Percentiles rank a stretch among this genome's conserved stretches.
Evolutionary conservation across 2,797 vertebrate genomes (phyloP).

Genomic region (Carapus acus): DNA sequence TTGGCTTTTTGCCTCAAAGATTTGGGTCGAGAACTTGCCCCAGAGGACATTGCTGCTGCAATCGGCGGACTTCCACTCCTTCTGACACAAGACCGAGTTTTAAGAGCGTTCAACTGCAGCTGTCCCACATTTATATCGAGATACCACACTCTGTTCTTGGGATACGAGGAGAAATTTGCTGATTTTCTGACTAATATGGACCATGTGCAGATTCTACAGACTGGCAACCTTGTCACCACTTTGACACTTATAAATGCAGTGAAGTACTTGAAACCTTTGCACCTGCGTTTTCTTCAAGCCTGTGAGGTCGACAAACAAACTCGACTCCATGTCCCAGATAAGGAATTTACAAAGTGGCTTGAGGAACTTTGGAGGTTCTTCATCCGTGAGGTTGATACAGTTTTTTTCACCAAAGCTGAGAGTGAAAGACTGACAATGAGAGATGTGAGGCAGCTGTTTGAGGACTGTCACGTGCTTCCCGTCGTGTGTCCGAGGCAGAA

Average conservation of each 20-base stretch:
- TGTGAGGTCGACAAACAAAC: slow-evolving; percentile 42
- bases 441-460: slow-evolving; percentile 55
- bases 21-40: neutral
- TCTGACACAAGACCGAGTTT: slow-evolving; percentile 63
- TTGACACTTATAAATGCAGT: slow-evolving; percentile 52
- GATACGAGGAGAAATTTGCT: slow-evolving; percentile 54
- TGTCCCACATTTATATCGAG: slow-evolving; percentile 53
- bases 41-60: fast-evolving
- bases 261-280: slow-evolving; percentile 44
- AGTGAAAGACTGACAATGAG: slow-evolving; percentile 23
- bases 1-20: slow-evolving; percentile 60
- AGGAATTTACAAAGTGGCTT: slow-evolving; percentile 46
- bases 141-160: slow-evolving; percentile 50
- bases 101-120: slow-evolving; percentile 56
- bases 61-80: slow-evolving; percentile 67
- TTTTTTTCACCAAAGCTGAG: neutral
- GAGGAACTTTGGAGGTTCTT: slow-evolving; percentile 61
- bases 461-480: slow-evolving; percentile 59
- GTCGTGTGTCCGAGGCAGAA: slow-evolving; percentile 56
- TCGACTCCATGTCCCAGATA: slow-evolving; percentile 39
- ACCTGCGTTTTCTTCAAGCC: slow-evolving; percentile 35
- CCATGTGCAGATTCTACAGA: slow-evolving; percentile 3
- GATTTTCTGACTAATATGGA: neutral
- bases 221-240: slow-evolving; percentile 36
- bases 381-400: slow-evolving; percentile 13